These are phyloP conservation scores for Thaumetopoea pityocampa DNA, from an alignment of 1,140 invertebrate genomes.

Conservation along the genomic window DNA sequence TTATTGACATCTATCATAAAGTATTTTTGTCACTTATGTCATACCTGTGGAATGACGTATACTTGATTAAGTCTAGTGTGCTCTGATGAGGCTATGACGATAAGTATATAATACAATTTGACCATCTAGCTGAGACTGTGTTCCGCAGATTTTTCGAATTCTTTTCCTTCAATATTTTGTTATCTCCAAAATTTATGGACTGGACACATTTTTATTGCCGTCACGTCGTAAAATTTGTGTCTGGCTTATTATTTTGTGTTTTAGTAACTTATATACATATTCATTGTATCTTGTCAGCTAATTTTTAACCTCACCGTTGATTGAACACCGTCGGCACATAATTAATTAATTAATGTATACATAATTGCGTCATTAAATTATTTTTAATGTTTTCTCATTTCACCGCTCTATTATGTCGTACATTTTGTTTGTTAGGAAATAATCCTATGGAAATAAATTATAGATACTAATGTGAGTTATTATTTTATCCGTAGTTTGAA, in stretches of 20 bases:
- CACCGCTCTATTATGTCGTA: conserved; percentile 37
- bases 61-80: conserved; percentile 18
- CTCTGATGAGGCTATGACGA: conserved; percentile 22
- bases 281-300: conserved; percentile 47
- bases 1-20: conserved; percentile 3
- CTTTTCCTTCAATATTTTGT: conserved; percentile 46
- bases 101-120: conserved; percentile 41
- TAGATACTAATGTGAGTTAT: conserved; percentile 37
- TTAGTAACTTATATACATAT: conserved; percentile 40
- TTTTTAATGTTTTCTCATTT: conserved; percentile 44
- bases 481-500: conserved; percentile 56
- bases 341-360: conserved; percentile 61
- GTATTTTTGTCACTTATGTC: conserved; percentile 17
- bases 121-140: conserved; percentile 38
- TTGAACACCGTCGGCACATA: conserved; percentile 53
- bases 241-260: conserved; percentile 29
- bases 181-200: conserved; percentile 49
- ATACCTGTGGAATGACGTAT: conserved; percentile 13
- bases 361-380: conserved; percentile 48
- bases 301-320: conserved; percentile 55
- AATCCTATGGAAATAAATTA: conserved; percentile 38
- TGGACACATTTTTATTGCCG: conserved; percentile 34
- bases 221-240: conserved; percentile 36
- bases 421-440: conserved; percentile 44
- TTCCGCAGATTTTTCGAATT: conserved; percentile 35